Conservation (phyloP, 2,113 vertebrate genomes). For the Nibea albiflora region DNA sequence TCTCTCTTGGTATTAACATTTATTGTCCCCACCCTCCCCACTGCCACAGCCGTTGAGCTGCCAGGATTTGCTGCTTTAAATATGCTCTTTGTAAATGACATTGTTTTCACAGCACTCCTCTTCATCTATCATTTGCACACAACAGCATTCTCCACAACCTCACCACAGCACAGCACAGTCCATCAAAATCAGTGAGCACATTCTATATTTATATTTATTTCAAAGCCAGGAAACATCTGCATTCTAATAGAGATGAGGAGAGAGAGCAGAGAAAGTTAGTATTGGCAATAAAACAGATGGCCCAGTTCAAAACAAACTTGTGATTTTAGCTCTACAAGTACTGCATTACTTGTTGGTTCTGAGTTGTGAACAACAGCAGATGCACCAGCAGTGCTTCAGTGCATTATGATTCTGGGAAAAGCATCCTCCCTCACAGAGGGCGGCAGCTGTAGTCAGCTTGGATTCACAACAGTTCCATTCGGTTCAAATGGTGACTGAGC, state of each 20-base stretch:
- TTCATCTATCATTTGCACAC: background rate
- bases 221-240: background rate
- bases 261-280: background rate
- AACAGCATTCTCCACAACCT: background rate
- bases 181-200: background rate
- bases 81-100: background rate
- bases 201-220: background rate
- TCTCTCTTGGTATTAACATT: background rate
- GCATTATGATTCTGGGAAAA: too few relatives aligned
- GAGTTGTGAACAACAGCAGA: too few relatives aligned
- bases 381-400: too few relatives aligned
- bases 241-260: background rate
- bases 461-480: background rate
- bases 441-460: background rate
- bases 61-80: background rate
- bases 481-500: background rate
- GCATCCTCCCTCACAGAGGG: too few relatives aligned
- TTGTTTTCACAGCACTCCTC: background rate
- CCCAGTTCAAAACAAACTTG: background rate
- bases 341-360: too few relatives aligned
- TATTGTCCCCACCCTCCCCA: background rate
- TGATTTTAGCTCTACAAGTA: background rate
- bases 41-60: background rate
- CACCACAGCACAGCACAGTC: background rate
- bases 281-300: background rate